phyloP scores from a whole-genome alignment of 1,140 invertebrate species.

The Pseudomyrmex sp. region DNA sequence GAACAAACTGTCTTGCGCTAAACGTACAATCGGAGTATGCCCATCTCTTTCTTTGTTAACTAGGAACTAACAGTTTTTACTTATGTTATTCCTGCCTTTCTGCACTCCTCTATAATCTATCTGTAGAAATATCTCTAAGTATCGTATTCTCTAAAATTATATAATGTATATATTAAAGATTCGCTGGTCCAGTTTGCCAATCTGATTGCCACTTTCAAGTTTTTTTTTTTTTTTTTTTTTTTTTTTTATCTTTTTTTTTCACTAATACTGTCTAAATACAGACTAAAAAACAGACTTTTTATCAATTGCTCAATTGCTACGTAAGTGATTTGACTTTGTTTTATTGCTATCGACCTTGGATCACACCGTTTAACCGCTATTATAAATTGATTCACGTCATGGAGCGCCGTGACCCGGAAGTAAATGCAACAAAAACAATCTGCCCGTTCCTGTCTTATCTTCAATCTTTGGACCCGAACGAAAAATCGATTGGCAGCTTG shows the following conservation, averaged over 20 bases:
- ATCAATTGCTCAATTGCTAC: not conserved
- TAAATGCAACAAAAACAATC: slow-evolving; percentile 19
- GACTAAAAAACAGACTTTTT: slow-evolving; percentile 60
- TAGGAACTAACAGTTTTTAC: slow-evolving; percentile 78
- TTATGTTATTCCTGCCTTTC: slow-evolving; percentile 49
- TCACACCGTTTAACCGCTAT: slow-evolving; percentile 11
- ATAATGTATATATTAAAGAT: slow-evolving; percentile 69
- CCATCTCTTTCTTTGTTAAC: slow-evolving; percentile 75
- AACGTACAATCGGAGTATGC: slow-evolving; percentile 59
- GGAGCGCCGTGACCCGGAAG: slow-evolving; percentile 34
- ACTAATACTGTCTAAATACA: slow-evolving; percentile 77
- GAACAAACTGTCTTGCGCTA: slow-evolving; percentile 30
- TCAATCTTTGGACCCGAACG: slow-evolving; percentile 74
- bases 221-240: slow-evolving; percentile 27
- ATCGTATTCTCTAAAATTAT: slow-evolving; percentile 72
- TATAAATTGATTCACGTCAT: slow-evolving; percentile 52
- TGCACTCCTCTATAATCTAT: slow-evolving; percentile 28
- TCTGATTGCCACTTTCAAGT: slow-evolving; percentile 72
- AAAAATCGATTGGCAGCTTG: slow-evolving; percentile 80
- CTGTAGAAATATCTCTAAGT: slow-evolving; percentile 56
- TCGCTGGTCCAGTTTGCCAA: slow-evolving; percentile 75
- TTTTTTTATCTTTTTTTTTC: no score
- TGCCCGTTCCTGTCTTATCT: slow-evolving; percentile 6
- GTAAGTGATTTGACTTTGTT: slow-evolving; percentile 39
- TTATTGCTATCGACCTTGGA: slow-evolving; percentile 49